phyloP scores from a whole-genome alignment of 2,113 vertebrate genomes.

The Poecilia latipinna region DNA sequence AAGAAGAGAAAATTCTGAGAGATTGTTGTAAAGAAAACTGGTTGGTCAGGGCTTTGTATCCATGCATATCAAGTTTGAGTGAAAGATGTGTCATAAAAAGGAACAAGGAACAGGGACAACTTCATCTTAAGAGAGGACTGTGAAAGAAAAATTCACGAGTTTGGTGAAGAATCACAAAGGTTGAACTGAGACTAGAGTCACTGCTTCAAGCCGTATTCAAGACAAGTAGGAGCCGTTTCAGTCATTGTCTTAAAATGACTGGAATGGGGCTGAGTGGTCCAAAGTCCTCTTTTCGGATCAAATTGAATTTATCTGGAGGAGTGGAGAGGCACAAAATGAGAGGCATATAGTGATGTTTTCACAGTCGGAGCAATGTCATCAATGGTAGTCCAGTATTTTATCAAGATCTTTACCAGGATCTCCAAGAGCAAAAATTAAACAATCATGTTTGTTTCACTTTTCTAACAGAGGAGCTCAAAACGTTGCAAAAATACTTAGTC shows the following conservation, averaged over 20 bases:
- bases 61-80: background rate
- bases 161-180: too few species aligned
- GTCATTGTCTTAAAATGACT: background rate
- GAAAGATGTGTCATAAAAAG: background rate
- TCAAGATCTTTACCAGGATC: too few species aligned
- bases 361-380: background rate
- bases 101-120: background rate
- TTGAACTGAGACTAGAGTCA: too few species aligned
- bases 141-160: too few species aligned
- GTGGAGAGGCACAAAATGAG: background rate
- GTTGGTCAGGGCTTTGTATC: background rate
- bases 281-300: background rate
- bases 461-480: too few species aligned
- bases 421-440: too few species aligned
- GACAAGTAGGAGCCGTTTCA: background rate
- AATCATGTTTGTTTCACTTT: too few species aligned
- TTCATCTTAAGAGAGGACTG: background rate
- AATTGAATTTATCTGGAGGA: background rate
- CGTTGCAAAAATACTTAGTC: too few species aligned
- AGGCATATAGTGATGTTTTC: background rate
- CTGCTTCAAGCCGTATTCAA: background rate
- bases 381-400: too few species aligned
- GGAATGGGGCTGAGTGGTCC: background rate
- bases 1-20: too few species aligned
- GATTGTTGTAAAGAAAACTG: too few species aligned